Conservation (phyloP, 2,797 vertebrate genomes). For the Girardinus metallicus region DNA sequence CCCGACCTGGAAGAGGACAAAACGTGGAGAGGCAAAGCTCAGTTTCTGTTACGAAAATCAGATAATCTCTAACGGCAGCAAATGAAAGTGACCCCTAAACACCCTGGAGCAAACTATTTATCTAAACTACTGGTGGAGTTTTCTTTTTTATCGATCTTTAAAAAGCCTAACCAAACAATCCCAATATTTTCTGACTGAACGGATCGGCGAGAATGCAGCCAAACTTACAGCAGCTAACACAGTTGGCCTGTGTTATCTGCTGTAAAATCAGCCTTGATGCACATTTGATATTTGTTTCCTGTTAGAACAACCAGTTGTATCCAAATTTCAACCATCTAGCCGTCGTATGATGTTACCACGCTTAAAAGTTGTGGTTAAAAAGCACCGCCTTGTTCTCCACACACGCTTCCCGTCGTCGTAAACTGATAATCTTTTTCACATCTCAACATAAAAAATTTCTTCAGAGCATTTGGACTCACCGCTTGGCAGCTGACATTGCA, state of each 20-base stretch:
- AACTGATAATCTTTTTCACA: too few species aligned
- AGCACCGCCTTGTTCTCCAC: not conserved
- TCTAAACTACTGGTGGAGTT: too few species aligned
- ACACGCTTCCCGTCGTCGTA: not conserved
- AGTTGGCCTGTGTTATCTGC: not conserved
- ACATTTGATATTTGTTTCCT: not conserved
- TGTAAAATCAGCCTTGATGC: not conserved
- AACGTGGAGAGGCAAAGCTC: not conserved
- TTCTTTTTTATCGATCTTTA: too few species aligned
- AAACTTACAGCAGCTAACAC: too few species aligned
- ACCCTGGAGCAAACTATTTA: not conserved
- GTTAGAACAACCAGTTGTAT: not conserved
- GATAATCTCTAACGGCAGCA: too few species aligned
- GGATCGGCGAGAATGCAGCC: too few species aligned
- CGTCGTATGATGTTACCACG: not conserved
- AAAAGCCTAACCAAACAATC: too few species aligned
- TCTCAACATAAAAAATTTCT: not conserved
- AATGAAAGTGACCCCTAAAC: not conserved
- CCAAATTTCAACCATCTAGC: not conserved
- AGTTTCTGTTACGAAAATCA: not conserved
- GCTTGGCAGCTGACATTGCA: not conserved
- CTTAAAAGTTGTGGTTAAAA: not conserved
- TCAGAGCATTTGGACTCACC: not conserved
- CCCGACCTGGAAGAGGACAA: slow-evolving; percentile 82
- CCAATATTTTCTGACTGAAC: too few species aligned